These are phyloP conservation scores for Chrysodeixis includens DNA, from an alignment of 2,888 invertebrate genomes.

Conservation along the genomic window DNA sequence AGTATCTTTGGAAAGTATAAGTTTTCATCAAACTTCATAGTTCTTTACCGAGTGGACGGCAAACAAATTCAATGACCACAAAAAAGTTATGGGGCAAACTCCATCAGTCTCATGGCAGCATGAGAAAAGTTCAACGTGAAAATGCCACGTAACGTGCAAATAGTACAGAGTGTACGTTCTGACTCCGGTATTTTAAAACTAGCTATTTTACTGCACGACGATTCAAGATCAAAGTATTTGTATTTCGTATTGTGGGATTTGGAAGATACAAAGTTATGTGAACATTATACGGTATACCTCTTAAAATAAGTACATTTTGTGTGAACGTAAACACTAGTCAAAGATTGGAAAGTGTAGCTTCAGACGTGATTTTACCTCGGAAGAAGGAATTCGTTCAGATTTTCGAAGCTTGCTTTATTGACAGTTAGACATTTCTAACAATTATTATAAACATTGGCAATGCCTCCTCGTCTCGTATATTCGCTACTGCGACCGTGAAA, in stretches of 20 bases:
- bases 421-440: constrained; percentile 55
- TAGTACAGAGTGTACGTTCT: constrained; percentile 41
- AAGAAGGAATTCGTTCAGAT: no score
- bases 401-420: constrained; percentile 60
- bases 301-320: constrained; percentile 44
- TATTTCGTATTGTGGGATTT: constrained; percentile 26
- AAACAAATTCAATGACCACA: constrained; percentile 84
- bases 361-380: constrained; percentile 73
- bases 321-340: constrained; percentile 64
- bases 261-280: constrained; percentile 23
- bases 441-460: constrained; percentile 60
- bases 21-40: constrained; percentile 80
- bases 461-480: constrained; percentile 29
- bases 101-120: constrained; percentile 62
- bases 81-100: constrained; percentile 76
- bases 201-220: constrained; percentile 33
- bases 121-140: constrained; percentile 61
- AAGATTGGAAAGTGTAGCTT: constrained; percentile 61
- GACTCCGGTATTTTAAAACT: constrained; percentile 5
- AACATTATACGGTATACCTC: constrained; percentile 39
- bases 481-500: constrained; percentile 36
- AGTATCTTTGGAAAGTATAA: constrained; percentile 69
- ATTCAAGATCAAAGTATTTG: constrained; percentile 13
- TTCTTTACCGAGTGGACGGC: constrained; percentile 74
- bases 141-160: constrained; percentile 56